phyloP scores from a whole-genome alignment of 2,797 vertebrate species.

The Leuciscus waleckii region DNA sequence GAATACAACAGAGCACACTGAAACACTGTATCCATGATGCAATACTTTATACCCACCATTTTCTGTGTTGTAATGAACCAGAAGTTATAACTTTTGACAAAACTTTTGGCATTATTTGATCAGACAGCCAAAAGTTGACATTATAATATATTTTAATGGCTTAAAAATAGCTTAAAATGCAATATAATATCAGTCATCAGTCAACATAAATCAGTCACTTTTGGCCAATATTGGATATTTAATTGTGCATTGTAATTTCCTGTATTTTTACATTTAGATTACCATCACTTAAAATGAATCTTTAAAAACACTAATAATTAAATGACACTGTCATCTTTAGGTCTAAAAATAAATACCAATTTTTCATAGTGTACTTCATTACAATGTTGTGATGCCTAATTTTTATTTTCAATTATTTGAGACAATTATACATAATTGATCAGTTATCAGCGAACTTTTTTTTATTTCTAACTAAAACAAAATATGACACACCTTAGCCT shows the following conservation, averaged over 20 bases:
- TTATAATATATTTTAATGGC: not conserved
- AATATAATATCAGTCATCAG: not conserved
- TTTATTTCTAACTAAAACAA: not conserved
- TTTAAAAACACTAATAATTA: not conserved
- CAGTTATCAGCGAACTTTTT: not conserved
- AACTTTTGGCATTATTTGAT: not conserved
- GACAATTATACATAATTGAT: not conserved
- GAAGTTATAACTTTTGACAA: not conserved
- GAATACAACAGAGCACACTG: not conserved
- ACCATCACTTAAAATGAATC: not conserved
- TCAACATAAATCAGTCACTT: not conserved
- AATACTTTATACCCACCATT: not conserved
- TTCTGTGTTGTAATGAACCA: conserved; percentile 2
- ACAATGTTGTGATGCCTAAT: not conserved
- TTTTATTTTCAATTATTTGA: not conserved
- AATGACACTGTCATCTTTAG: not conserved
- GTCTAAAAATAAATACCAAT: not conserved
- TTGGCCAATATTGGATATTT: not conserved
- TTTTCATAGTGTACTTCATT: not conserved
- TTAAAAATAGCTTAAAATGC: not conserved
- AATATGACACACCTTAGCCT: not conserved
- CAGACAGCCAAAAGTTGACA: not conserved
- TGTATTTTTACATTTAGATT: not conserved
- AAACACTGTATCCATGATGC: not conserved
- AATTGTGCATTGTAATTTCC: not conserved